Conservation (phyloP, 1,140 invertebrate genomes). For the Drosophila bifasciata region DNA sequence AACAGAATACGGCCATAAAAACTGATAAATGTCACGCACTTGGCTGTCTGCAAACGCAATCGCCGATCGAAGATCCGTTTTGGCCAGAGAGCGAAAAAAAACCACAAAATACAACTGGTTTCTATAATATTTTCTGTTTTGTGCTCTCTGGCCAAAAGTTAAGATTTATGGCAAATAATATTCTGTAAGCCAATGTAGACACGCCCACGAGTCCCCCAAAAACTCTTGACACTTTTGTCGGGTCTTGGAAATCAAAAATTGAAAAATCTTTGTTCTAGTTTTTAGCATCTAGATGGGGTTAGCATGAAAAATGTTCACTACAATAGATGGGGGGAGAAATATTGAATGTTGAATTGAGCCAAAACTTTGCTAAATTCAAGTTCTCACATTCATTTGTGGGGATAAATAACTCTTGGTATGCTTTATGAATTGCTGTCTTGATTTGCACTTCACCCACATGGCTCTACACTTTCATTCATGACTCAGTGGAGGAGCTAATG, state of each 20-base stretch:
- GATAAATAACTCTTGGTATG: constrained; percentile 8
- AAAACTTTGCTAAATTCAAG: no score
- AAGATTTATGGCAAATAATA: constrained; percentile 35
- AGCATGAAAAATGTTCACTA: constrained; percentile 4
- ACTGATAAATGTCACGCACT: constrained; percentile 72
- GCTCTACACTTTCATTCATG: constrained; percentile 47
- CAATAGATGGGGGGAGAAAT: not conserved
- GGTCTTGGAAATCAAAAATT: not conserved
- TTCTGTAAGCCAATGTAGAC: constrained; percentile 34
- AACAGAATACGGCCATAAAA: constrained; percentile 65
- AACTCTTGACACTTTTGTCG: constrained; percentile 23
- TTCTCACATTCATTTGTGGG: not conserved
- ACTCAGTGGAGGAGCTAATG: constrained; percentile 43
- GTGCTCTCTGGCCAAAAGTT: constrained; percentile 30
- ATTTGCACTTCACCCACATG: constrained; percentile 10
- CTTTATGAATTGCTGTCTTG: not conserved
- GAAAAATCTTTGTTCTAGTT: no score
- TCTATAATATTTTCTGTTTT: constrained; percentile 21
- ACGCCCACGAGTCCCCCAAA: constrained; percentile 49
- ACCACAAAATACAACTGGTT: constrained; percentile 18
- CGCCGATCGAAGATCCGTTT: constrained; percentile 36
- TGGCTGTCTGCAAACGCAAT: constrained; percentile 26
- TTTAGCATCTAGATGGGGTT: not conserved
- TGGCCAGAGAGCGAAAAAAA: constrained; percentile 35
- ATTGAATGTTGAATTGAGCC: not conserved